Conservation (phyloP, 2,113 vertebrate species). For the Tylochromis polylepis region DNA sequence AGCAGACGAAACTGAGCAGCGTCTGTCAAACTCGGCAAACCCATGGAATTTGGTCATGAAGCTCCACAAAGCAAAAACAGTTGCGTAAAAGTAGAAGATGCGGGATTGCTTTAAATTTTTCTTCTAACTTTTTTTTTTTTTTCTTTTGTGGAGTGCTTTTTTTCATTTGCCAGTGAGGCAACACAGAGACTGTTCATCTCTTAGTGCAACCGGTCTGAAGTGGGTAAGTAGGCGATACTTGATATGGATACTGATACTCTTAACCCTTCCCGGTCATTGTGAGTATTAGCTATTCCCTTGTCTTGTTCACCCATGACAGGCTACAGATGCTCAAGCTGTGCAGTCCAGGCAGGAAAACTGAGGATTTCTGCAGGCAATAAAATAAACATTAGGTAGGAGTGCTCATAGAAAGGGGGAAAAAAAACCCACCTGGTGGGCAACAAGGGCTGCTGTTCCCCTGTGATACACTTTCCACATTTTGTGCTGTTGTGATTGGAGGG, state of each 20-base stretch:
- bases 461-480: constrained; percentile 3
- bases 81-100: background rate
- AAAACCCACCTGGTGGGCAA: background rate
- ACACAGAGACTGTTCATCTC: constrained; percentile 27
- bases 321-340: constrained; percentile 23
- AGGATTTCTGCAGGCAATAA: constrained; percentile 5
- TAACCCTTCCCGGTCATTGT: background rate
- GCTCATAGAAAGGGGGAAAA: background rate
- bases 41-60: background rate
- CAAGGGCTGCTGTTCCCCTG: background rate
- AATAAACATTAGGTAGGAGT: constrained; percentile 19
- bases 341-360: background rate
- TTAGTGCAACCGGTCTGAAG: constrained; percentile 27
- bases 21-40: background rate
- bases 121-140: background rate
- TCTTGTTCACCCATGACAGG: background rate
- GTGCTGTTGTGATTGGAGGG: constrained; percentile 10
- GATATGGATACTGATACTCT: constrained; percentile 29
- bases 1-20: constrained; percentile 28
- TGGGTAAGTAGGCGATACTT: constrained; percentile 56
- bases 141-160: background rate
- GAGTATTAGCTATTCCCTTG: background rate
- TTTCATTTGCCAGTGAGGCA: background rate
- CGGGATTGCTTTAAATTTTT: background rate
- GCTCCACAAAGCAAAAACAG: background rate